Evolutionary conservation across 2,888 invertebrate genomes (phyloP), one percentile per base, ranked within the genome.

Genomic region (Nowickia ferox): DNA sequence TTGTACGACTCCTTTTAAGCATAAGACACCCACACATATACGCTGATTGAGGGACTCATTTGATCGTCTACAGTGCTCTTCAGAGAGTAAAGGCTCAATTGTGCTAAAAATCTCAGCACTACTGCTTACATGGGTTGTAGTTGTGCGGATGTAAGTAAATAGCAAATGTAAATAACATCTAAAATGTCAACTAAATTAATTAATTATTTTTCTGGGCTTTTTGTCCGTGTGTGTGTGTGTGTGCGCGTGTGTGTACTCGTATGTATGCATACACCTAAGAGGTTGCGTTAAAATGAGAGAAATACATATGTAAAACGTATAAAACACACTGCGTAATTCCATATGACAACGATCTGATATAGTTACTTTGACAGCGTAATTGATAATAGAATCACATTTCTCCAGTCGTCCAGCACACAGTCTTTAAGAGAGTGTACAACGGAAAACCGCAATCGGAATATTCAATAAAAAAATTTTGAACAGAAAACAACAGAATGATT

Each of bases 91-190:
- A 6, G 0, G 30, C 30, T 5, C 30, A 30, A 30, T 30, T 30
- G 6, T 30, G 30, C 30, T 30, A 30, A 6, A 30, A 30, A 30
- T 30, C 30, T 30, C 30, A 30, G 6, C 30, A 30, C 30, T 30
- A 30, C 6, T 17, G 6, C 11, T 53, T 53, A 19, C n/a, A 53
- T 53, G 17, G 53, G 53, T 46, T 82, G 46, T 42, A 44, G 57
- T 75, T 65, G n/a, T 57, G 51, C 68, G 66, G 61, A 55, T 74
- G 74, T 61, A 44, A 71, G 17, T 77, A 57, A 76, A 76, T 74
- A 68, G 61, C 55, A 44, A 71, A 55, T 51, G 9, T 17, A 51
- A 51, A 51, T 19, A 19, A 17, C 4, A 48, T n/a, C 6, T 48
- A 17, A 48, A 48, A n/a, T 48, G 5, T n/a, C 44, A 55, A 57